Conservation (phyloP, 1,140 invertebrate species). For the Coptotermes formosanus region DNA sequence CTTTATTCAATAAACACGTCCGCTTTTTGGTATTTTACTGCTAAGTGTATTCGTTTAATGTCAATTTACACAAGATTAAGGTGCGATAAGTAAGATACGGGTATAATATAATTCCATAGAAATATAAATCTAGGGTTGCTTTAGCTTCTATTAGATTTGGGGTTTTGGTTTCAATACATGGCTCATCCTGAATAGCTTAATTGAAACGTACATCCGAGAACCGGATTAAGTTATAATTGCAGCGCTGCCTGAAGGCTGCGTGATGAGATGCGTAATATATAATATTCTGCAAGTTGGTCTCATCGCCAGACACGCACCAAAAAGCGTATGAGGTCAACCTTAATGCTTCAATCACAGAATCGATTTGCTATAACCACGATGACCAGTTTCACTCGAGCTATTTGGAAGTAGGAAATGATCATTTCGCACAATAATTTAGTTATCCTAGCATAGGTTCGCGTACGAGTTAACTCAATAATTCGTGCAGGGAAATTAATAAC, state of each 20-base stretch:
- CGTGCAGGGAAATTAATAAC: background rate
- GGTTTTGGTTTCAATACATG: background rate
- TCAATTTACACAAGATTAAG: no score
- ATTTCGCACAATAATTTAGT: background rate
- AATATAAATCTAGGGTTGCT: background rate
- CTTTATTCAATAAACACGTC: no score
- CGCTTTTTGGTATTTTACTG: no score
- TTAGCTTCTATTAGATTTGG: background rate
- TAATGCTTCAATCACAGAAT: background rate
- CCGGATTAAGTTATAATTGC: conserved; percentile 8
- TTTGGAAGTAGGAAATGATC: background rate
- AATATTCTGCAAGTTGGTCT: background rate
- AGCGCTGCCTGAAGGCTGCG: background rate
- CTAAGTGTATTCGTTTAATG: no score
- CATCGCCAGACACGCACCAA: background rate
- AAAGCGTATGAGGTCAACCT: background rate
- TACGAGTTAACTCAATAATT: background rate
- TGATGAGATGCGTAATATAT: background rate
- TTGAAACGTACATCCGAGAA: background rate
- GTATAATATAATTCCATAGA: no score
- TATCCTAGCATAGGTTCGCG: background rate
- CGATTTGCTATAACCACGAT: background rate
- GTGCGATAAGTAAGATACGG: no score
- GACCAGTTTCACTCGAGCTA: background rate
- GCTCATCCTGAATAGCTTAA: background rate